A percentile compares a stretch with the other conserved stretches of the same genome.
These are phyloP conservation scores for Stictocephala bisonia DNA, from an alignment of 2,888 invertebrate species.

Conservation along the genomic window DNA sequence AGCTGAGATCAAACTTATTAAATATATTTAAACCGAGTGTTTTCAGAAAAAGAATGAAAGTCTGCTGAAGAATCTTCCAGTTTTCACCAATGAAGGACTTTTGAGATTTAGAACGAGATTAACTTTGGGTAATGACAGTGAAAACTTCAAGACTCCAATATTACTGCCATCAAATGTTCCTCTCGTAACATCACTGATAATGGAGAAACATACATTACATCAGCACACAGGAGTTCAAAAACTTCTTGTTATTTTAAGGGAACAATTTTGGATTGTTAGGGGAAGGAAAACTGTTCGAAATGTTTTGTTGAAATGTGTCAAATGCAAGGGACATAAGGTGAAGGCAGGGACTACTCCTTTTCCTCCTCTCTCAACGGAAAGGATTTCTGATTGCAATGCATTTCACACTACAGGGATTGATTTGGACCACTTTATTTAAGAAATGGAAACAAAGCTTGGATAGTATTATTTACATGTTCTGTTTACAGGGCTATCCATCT, in stretches of 20 bases:
- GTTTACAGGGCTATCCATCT: no score
- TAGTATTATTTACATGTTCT: slow-evolving; percentile 63
- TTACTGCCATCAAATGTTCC: background rate
- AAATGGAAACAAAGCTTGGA: slow-evolving; percentile 59
- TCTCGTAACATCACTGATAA: background rate
- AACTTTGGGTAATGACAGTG: background rate
- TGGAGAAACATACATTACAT: background rate
- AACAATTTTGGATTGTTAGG: slow-evolving; percentile 18
- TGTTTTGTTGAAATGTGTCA: no score
- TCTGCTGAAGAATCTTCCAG: background rate
- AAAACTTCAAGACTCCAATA: background rate
- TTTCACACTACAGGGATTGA: no score
- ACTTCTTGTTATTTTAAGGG: slow-evolving; percentile 8
- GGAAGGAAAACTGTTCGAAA: slow-evolving; percentile 22
- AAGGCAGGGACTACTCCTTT: slow-evolving; percentile 52
- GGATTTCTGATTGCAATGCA: slow-evolving; percentile 58
- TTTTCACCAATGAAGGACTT: background rate
- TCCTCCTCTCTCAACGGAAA: slow-evolving; percentile 59
- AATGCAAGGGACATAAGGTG: slow-evolving; percentile 52
- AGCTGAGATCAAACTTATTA: background rate
- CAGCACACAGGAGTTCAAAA: slow-evolving; percentile 7
- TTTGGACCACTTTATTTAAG: slow-evolving; percentile 62
- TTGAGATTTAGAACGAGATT: background rate
- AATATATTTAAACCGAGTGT: background rate
- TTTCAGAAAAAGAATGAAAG: background rate